Evolutionary conservation across 2,113 vertebrate genomes (phyloP), one percentile per base, ranked within the genome.

Genomic region (Xerus inauris): DNA sequence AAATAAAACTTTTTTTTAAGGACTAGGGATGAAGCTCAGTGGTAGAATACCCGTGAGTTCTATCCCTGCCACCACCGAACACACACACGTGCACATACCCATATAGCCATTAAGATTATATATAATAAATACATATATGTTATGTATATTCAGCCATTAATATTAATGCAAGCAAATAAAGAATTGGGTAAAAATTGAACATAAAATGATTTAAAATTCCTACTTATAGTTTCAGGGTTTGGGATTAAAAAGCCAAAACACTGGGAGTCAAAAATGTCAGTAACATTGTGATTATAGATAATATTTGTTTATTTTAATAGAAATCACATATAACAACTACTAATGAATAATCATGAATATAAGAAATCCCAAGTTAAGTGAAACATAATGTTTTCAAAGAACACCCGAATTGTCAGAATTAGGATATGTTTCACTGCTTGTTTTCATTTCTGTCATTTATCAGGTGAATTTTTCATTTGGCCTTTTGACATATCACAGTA

Each of bases 341-440:
- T 91, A 7, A 30, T 89, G 13, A 84, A 40, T 40, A 81, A 5
- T 87, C 14, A 90, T 42, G 65, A 87, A 47, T 90, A 12, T 79
- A 62, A 96, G 67, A 80, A 86, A 54, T 93, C 91, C 10, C 26
- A 90, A 71, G 40, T 64, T 90, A 83, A 51, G 11, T 92, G 77
- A 89, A 79, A 94, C 91, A 88, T 40, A 71, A 24, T 89, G 6
- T 71, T 89, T 95, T 51, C 67, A 82, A 91, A 85, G 59, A 73
- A 77, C 8, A 51, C 79, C 10, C 57, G 0, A 85, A 9, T 85
- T 57, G 7, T 94, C 65, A 93, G 67, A 94, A 47, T 72, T 28
- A 64, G 87, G 24, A 19, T 84, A 17, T 65, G 28, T 94, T 94
- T 64, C 2, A 80, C 13, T 20, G 38, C 42, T 67, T 81, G 65